Base-by-base conservation (phyloP, 2,888 invertebrate species). In the Yponomeuta evonymella region DNA sequence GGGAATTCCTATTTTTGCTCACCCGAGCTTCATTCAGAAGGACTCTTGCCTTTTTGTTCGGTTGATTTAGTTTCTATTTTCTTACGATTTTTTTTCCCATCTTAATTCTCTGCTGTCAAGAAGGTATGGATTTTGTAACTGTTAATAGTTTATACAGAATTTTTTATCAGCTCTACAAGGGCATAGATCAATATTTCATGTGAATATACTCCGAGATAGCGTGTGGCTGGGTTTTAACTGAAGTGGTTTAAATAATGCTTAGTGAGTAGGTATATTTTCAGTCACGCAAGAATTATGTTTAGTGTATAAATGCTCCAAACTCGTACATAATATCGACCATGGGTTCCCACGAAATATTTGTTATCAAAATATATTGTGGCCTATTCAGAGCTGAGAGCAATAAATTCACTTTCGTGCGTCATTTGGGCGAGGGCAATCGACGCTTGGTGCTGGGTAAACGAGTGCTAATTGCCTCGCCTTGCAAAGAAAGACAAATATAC, bases 381-480 rank as follows among this genome's bases (percentile, higher is more conserved):
- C 73, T 74, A 76, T 83, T 81, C 79, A 80, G 51, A 15, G 51
- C 73, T 75, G 79, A 82, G 83, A 79, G 82, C 76, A 77, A 85
- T 87, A 86, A 85, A 58, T 80, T 87, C 81, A 86, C 62, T 58
- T 30, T 48, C 69, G 29, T 30, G 51, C 58, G 51, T 51, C 48
- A 48, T 48, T 69, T 69, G 12, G 29, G 43, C 29, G 48, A 69
- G 11, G 12, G n/a, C 36, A 29, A 58, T 48, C 51, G 58, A 10
- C 10, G 69, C 36, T 43, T 48, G n/a, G 48, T 4, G 33, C 48
- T 43, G 67, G 15, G 9, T 48, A 33, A 36, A 43, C 67, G 67
- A 67, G 67, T 67, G 67, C 36, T 67, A 67, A 67, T 67, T 48
- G 43, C 65, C 11, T 65, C 65, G 33, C 30, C 1, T 65, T 4